Percentiles rank a stretch among this genome's conserved stretches.
These are phyloP conservation scores for Octodonta nipae DNA, from an alignment of 2,888 invertebrate species.

Conservation along the genomic window DNA sequence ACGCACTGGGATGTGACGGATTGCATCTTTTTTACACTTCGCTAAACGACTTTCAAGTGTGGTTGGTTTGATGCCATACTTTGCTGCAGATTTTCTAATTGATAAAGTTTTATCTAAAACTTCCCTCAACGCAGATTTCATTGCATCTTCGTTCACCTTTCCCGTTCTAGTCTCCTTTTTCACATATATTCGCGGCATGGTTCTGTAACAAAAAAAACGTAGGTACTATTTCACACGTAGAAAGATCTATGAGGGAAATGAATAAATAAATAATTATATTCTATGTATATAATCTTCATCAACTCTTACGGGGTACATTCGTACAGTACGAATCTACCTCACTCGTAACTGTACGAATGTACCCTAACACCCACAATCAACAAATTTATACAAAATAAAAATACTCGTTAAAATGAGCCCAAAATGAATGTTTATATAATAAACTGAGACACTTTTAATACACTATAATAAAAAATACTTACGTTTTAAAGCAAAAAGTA, in stretches of 20 bases:
- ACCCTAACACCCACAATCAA: constrained; percentile 1
- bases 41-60: constrained; percentile 11
- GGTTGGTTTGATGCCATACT: constrained; percentile 13
- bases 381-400: neutral
- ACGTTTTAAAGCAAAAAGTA: neutral
- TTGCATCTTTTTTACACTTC: constrained; percentile 8
- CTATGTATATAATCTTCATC: neutral
- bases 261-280: neutral
- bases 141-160: constrained; percentile 10
- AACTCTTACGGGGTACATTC: constrained; percentile 6
- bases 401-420: neutral
- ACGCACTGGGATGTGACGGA: constrained; percentile 2
- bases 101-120: constrained; percentile 11
- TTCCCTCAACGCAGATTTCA: constrained; percentile 9
- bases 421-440: neutral
- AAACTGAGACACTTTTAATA: neutral
- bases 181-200: constrained; percentile 4
- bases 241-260: too few relatives aligned
- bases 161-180: constrained; percentile 8
- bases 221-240: too few relatives aligned
- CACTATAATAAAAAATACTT: neutral
- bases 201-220: too few relatives aligned
- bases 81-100: constrained; percentile 13
- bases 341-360: constrained; percentile 6
- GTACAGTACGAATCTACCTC: constrained; percentile 8